Conservation (phyloP, 2,113 vertebrate genomes). For the Dipodomys stephensi region DNA sequence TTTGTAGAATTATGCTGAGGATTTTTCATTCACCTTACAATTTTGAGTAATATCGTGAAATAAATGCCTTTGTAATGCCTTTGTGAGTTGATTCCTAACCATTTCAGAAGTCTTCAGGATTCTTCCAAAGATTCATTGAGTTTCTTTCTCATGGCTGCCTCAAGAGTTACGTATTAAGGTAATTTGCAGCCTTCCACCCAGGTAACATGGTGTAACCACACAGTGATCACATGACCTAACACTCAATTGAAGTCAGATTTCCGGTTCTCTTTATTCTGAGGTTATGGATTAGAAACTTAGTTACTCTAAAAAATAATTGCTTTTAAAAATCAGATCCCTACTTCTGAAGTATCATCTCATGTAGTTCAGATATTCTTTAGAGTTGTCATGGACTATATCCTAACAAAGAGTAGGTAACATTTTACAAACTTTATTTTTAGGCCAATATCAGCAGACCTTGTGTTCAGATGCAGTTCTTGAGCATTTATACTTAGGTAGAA, state of each 20-base stretch:
- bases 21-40: conserved; percentile 44
- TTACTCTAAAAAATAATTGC: not conserved
- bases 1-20: not conserved
- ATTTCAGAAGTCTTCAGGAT: not conserved
- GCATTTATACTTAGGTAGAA: not conserved
- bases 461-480: not conserved
- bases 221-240: conserved; percentile 20
- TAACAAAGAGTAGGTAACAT: not conserved
- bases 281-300: not conserved
- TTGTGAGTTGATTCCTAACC: conserved; percentile 45
- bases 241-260: conserved; percentile 31
- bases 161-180: not conserved
- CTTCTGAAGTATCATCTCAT: not conserved
- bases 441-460: not conserved
- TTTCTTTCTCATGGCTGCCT: not conserved
- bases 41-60: conserved; percentile 52
- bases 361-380: conserved; percentile 42
- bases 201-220: not conserved
- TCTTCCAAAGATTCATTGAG: not conserved
- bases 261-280: not conserved
- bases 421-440: conserved; percentile 24
- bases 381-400: not conserved
- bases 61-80: not conserved
- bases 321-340: not conserved
- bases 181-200: not conserved